phyloP scores from a whole-genome alignment of 2,113 vertebrate genomes.

The Climacteris rufus region DNA sequence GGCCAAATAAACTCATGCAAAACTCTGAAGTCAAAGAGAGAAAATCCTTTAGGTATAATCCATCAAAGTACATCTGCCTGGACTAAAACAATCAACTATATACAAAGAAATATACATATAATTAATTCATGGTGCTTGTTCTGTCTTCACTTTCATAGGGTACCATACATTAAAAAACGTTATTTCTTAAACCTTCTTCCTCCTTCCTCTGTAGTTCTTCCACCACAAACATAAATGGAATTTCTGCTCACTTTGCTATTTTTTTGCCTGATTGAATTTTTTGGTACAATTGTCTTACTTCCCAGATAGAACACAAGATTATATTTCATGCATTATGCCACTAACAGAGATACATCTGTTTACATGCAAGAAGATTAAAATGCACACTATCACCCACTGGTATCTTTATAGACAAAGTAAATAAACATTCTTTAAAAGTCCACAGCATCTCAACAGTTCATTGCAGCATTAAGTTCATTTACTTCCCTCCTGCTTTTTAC shows the following conservation, averaged over 20 bases:
- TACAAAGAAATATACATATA: neutral
- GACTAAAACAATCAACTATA: neutral
- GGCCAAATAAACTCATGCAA: neutral
- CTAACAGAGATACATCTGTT: neutral
- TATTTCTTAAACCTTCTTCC: neutral
- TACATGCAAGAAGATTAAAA: slow-evolving; percentile 28
- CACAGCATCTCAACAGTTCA: neutral
- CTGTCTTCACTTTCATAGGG: neutral
- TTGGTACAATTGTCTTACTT: slow-evolving; percentile 22
- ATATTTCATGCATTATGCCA: slow-evolving; percentile 13
- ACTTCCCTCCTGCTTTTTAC: neutral
- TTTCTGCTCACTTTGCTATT: slow-evolving; percentile 42
- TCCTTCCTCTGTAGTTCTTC: slow-evolving; percentile 6
- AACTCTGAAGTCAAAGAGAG: neutral
- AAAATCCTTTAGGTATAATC: neutral
- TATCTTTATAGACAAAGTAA: neutral
- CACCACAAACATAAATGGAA: slow-evolving; percentile 26
- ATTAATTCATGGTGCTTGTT: neutral
- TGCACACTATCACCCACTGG: neutral
- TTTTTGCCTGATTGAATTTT: slow-evolving; percentile 41
- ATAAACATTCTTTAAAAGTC: slow-evolving; percentile 1
- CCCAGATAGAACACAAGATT: neutral
- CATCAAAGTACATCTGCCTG: neutral
- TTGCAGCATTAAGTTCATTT: neutral
- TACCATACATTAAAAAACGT: neutral